Percentiles rank a stretch among this genome's conserved stretches.
Conservation (phyloP, 2,797 vertebrate genomes). For the Sorex maritimensis region DNA sequence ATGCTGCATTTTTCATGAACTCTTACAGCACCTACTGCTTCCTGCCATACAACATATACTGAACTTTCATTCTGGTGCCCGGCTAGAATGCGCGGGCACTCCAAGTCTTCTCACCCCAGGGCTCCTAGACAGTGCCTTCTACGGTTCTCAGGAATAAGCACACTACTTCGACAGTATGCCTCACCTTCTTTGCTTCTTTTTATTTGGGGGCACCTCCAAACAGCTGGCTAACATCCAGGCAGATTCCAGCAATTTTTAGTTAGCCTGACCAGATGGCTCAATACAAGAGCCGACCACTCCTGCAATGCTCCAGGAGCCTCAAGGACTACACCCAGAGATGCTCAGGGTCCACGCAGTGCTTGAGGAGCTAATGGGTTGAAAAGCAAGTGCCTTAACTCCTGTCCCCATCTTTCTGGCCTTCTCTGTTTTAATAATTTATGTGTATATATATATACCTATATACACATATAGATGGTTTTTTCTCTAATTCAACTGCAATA, state of each 20-base stretch:
- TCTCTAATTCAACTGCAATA: too few species aligned
- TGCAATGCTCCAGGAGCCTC: too few species aligned
- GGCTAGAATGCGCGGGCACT: background rate
- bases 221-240: too few species aligned
- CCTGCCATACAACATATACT: rapidly evolving
- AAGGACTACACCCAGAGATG: too few species aligned
- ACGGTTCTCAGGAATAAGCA: background rate
- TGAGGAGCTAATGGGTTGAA: too few species aligned
- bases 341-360: too few species aligned
- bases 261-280: too few species aligned
- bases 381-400: background rate
- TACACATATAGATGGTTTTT: too few species aligned
- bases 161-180: background rate
- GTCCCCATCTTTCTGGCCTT: background rate
- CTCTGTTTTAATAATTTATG: background rate
- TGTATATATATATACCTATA: background rate
- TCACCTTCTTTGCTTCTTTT: background rate
- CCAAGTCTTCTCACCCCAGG: too few species aligned
- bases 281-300: too few species aligned
- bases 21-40: background rate
- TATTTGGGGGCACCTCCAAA: background rate
- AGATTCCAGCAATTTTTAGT: too few species aligned
- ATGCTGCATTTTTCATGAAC: background rate
- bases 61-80: background rate
- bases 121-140: background rate